These are phyloP conservation scores for Helicolenus hilgendorfi DNA, from an alignment of 2,797 vertebrate species.

Conservation along the genomic window DNA sequence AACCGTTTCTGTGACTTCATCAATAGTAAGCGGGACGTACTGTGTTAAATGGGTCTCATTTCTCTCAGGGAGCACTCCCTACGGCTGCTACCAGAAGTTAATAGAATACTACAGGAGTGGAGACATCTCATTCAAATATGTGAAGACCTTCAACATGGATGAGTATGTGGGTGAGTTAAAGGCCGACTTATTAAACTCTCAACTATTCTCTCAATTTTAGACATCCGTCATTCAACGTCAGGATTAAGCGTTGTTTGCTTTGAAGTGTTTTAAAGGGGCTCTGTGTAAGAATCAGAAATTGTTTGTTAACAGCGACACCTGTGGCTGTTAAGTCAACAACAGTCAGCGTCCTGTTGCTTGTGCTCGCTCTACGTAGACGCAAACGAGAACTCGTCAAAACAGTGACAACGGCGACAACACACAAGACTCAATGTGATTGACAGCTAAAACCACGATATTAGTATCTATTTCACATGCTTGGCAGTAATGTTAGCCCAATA, in stretches of 20 bases:
- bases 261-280: background rate
- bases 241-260: background rate
- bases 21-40: background rate
- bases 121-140: slow-evolving; percentile 96
- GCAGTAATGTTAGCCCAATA: no score
- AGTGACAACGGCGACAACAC: no score
- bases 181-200: background rate
- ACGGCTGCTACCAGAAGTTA: slow-evolving; percentile 95
- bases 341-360: no score
- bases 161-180: slow-evolving; percentile 96
- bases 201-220: background rate
- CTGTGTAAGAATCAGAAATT: no score
- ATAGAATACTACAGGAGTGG: slow-evolving; percentile 94
- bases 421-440: no score
- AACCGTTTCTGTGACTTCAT: background rate
- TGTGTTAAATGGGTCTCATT: background rate
- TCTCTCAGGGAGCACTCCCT: slow-evolving; percentile 93
- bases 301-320: no score
- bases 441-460: no score
- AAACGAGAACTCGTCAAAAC: no score
- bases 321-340: no score
- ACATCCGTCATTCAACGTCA: background rate
- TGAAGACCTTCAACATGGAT: slow-evolving; percentile 99
- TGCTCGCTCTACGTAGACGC: no score
- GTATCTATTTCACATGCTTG: no score